Conservation (phyloP, 2,888 invertebrate genomes). For the Flexamia atlantica region DNA sequence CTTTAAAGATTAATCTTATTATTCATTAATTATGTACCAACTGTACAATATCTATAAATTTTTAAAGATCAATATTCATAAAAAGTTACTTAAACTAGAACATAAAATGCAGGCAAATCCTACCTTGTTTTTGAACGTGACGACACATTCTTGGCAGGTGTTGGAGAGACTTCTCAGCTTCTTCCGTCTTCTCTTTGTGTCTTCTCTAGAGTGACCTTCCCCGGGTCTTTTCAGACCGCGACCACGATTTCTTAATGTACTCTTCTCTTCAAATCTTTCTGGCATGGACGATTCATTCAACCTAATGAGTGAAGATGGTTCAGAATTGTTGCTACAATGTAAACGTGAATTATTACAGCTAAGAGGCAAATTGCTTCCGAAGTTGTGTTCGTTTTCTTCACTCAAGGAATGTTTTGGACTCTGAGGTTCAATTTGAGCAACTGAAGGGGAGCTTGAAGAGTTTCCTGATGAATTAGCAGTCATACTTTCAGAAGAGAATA, state of each 20-base stretch:
- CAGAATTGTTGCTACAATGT: not conserved
- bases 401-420: not conserved
- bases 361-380: not conserved
- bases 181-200: slow-evolving; percentile 53
- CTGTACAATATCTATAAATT: too few species aligned
- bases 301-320: slow-evolving; percentile 16
- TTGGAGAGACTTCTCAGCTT: slow-evolving; percentile 12
- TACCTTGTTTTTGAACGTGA: slow-evolving; percentile 39
- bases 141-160: slow-evolving; percentile 27
- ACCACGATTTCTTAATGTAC: slow-evolving; percentile 25
- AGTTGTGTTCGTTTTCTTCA: slow-evolving; percentile 3
- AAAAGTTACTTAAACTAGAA: too few species aligned
- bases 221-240: slow-evolving; percentile 57
- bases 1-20: too few species aligned
- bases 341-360: slow-evolving; percentile 38
- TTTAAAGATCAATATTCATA: too few species aligned
- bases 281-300: not conserved
- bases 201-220: slow-evolving; percentile 55
- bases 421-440: slow-evolving; percentile 18
- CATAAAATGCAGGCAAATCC: not conserved
- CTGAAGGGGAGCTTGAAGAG: not conserved
- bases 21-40: too few species aligned
- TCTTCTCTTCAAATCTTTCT: slow-evolving; percentile 48
- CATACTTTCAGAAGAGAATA: not conserved
- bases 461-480: not conserved